Percentiles rank a stretch among this genome's conserved stretches.
phyloP scores from a whole-genome alignment of 2,113 vertebrate species.

The Alaudala cheleensis region DNA sequence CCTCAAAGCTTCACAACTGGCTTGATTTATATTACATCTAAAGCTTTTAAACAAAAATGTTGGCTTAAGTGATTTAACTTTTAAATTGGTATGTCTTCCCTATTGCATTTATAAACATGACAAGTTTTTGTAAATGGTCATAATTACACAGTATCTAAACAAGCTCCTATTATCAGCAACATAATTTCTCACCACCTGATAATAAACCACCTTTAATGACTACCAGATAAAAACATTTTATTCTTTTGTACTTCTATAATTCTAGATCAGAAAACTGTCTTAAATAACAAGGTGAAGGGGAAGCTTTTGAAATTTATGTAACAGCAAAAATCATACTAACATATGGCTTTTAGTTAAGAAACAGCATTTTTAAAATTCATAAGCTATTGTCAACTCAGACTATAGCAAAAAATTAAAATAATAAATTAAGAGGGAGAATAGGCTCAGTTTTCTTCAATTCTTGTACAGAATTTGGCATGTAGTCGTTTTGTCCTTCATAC shows the following conservation, averaged over 20 bases:
- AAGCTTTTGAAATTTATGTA: background rate
- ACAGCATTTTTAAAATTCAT: background rate
- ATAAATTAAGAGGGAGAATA: background rate
- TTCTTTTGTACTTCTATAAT: background rate
- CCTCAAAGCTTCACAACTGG: background rate
- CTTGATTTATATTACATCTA: background rate
- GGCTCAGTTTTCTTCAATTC: background rate
- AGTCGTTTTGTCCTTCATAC: background rate
- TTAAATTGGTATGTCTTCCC: background rate
- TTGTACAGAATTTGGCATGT: background rate
- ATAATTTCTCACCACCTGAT: background rate
- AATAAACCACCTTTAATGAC: background rate
- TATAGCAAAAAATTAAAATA: background rate
- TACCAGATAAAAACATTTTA: background rate
- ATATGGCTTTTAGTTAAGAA: background rate
- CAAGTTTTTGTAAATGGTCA: background rate
- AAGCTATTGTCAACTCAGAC: background rate
- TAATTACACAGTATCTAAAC: background rate
- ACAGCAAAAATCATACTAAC: background rate
- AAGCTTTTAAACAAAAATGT: background rate
- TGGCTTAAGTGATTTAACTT: background rate
- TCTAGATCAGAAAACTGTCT: background rate
- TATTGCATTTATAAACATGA: background rate
- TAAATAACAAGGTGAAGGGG: accelerated
- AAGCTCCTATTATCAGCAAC: background rate